These are phyloP conservation scores for Microctonus hyperodae DNA, from an alignment of 2,888 invertebrate genomes.

Conservation along the genomic window DNA sequence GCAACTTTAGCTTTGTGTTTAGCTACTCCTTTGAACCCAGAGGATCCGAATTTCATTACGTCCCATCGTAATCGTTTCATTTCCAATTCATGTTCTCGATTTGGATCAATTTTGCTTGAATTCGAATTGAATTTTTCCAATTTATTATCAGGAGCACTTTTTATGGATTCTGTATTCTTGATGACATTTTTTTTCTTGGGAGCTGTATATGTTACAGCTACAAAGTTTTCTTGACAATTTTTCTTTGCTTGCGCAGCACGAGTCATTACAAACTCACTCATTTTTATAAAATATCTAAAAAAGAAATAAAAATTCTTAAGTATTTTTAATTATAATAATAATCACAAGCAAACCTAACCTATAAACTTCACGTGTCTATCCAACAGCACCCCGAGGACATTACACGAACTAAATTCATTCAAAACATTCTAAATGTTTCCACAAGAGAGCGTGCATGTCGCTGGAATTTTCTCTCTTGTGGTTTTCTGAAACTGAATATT, in stretches of 20 bases:
- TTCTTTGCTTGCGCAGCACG: slow-evolving; percentile 26
- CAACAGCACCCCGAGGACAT: neutral
- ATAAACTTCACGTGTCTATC: neutral
- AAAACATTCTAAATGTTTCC: too few species aligned
- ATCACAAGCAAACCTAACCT: neutral
- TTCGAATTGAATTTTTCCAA: slow-evolving; percentile 3
- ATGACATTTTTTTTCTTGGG: slow-evolving; percentile 40
- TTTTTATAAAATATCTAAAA: neutral
- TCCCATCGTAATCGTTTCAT: slow-evolving; percentile 82
- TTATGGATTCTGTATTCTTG: slow-evolving; percentile 15
- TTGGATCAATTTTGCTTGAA: slow-evolving; percentile 39
- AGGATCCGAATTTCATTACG: slow-evolving; percentile 83
- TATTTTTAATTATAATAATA: neutral
- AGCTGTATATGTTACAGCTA: slow-evolving; percentile 43
- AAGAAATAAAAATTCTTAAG: neutral
- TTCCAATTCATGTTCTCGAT: slow-evolving; percentile 68
- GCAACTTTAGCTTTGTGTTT: slow-evolving; percentile 82
- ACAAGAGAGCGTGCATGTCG: too few species aligned
- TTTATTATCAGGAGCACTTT: neutral
- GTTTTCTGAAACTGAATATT: too few species aligned
- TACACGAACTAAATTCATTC: too few species aligned
- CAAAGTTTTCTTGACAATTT: slow-evolving; percentile 37
- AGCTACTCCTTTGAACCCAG: slow-evolving; percentile 74
- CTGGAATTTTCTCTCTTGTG: too few species aligned
- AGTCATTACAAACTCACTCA: slow-evolving; percentile 24